Evolutionary conservation across 1,140 invertebrate genomes (phyloP).

Genomic region (Condylostylus longicornis): DNA sequence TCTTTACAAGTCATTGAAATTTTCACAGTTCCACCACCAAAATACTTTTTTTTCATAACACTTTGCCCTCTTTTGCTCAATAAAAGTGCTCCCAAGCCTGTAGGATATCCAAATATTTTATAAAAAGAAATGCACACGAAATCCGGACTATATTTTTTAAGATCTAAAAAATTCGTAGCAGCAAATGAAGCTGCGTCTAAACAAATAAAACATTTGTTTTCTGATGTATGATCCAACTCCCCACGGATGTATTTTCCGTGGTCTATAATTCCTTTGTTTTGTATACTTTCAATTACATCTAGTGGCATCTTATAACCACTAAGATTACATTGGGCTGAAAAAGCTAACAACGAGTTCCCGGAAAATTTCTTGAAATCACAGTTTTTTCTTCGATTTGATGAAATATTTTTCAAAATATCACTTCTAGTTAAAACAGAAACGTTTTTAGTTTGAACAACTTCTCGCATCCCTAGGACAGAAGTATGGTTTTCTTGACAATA

Average conservation of each 20-base stretch:
- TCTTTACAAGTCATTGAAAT: constrained; percentile 54
- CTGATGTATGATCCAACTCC: constrained; percentile 8
- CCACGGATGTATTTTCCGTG: constrained; percentile 10
- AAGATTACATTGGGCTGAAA: constrained; percentile 89
- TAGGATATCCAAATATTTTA: constrained; percentile 96
- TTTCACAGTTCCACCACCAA: constrained; percentile 83
- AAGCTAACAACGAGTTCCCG: constrained; percentile 59
- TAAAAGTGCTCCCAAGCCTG: constrained; percentile 77
- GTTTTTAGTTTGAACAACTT: constrained; percentile 38
- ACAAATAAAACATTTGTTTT: constrained; percentile 58
- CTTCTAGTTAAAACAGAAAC: constrained; percentile 38
- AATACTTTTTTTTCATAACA: constrained; percentile 60
- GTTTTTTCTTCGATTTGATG: neutral
- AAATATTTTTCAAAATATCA: constrained; percentile 31
- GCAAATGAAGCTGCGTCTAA: constrained; percentile 77
- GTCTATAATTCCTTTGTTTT: constrained; percentile 42
- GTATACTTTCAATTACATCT: constrained; percentile 49
- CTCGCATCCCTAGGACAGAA: constrained; percentile 82
- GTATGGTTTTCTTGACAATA: constrained; percentile 89
- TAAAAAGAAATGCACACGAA: constrained; percentile 91
- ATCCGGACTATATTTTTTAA: constrained; percentile 59
- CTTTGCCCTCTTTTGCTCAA: constrained; percentile 51
- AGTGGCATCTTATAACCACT: constrained; percentile 81
- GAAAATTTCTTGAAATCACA: constrained; percentile 8
- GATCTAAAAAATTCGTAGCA: constrained; percentile 63